A percentile compares a stretch with the other conserved stretches of the same genome.
Conservation (phyloP, 2,888 invertebrate species). For the Hesperia comma region DNA sequence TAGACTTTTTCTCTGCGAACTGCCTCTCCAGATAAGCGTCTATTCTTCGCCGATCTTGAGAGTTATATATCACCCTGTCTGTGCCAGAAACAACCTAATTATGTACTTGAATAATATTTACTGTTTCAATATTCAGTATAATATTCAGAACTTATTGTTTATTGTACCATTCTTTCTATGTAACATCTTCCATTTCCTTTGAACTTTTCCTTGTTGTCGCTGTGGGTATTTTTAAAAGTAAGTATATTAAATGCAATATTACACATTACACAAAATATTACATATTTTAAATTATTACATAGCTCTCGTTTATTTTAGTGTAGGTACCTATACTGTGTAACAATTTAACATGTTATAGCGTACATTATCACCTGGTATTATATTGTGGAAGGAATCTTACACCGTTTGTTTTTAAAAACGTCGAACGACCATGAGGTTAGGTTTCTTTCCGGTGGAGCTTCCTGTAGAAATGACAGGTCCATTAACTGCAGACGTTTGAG, state of each 20-base stretch:
- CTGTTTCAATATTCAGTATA: neutral
- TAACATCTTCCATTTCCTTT: neutral
- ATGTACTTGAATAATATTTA: slow-evolving; percentile 15
- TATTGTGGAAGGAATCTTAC: too few relatives aligned
- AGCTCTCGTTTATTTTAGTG: too few relatives aligned
- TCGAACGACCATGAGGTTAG: neutral
- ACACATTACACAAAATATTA: too few relatives aligned
- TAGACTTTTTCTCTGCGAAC: slow-evolving; percentile 3
- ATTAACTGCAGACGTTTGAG: slow-evolving; percentile 30
- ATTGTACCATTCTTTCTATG: neutral
- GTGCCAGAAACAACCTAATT: slow-evolving; percentile 12
- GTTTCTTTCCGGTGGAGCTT: slow-evolving; percentile 24
- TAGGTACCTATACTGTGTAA: too few relatives aligned
- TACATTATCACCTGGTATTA: too few relatives aligned
- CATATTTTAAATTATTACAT: too few relatives aligned
- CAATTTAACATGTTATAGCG: too few relatives aligned
- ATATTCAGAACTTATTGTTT: too few relatives aligned
- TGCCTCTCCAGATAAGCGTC: neutral
- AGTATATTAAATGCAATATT: too few relatives aligned
- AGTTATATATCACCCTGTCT: slow-evolving; percentile 1
- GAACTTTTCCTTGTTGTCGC: too few relatives aligned
- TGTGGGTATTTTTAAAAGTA: too few relatives aligned
- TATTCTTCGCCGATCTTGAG: slow-evolving; percentile 1
- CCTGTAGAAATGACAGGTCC: slow-evolving; percentile 35
- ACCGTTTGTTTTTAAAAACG: neutral